Percentiles rank a stretch among this genome's conserved stretches.
Conservation (phyloP, 2,113 vertebrate genomes). For the Chroicocephalus ridibundus region DNA sequence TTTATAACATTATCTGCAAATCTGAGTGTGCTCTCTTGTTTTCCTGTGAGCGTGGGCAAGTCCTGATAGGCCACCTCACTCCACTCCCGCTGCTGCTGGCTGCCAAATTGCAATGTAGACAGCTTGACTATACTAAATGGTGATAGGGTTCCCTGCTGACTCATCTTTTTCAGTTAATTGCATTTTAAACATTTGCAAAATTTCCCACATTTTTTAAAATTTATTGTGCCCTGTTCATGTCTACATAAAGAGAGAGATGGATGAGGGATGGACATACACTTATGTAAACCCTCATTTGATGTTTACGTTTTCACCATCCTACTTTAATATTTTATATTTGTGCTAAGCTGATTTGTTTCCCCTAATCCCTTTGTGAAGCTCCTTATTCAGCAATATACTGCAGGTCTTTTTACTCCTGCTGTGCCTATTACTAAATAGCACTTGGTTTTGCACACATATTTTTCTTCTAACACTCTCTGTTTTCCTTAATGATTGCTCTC, state of each 20-base stretch:
- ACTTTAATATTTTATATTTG: conserved; percentile 15
- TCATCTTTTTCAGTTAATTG: neutral
- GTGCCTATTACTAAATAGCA: neutral
- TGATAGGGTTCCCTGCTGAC: neutral
- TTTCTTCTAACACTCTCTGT: neutral
- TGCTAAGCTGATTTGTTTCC: neutral
- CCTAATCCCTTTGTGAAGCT: neutral
- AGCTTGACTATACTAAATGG: neutral
- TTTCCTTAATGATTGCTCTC: neutral
- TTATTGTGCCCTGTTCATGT: neutral
- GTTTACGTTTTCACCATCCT: neutral
- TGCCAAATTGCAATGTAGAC: neutral
- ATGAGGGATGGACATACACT: neutral
- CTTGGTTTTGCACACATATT: neutral
- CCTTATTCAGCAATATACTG: neutral
- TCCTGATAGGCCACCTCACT: neutral
- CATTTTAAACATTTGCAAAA: neutral
- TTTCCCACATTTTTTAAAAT: neutral
- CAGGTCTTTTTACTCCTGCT: neutral
- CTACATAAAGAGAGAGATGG: neutral
- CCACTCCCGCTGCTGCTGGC: neutral
- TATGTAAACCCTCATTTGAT: neutral
- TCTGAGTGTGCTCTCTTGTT: neutral
- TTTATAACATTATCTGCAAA: neutral
- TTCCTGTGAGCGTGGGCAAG: neutral